Evolutionary conservation across 2,797 vertebrate species (phyloP), one percentile per base, ranked within the genome.

Genomic region (Anguilla marmorata): DNA sequence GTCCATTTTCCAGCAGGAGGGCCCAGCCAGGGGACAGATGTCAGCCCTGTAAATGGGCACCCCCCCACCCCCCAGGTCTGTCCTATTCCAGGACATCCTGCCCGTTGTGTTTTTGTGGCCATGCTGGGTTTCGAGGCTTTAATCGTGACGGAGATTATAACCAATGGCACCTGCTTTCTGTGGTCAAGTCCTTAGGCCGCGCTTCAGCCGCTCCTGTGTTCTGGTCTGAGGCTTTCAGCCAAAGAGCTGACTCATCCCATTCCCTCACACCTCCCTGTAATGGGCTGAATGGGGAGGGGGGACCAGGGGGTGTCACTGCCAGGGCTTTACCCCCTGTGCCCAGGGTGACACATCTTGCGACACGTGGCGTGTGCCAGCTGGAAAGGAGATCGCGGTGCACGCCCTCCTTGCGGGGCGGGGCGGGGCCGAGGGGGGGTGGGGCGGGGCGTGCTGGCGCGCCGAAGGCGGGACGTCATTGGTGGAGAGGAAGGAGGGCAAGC

Each of bases 371-470:
- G 41, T 48, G 76, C 37, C 76, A 80, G 76, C 76, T 24, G 76
- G 19, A 24, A 48, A 8, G 19, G 37, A 7, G 76, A 48, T 80
- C 19, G 14, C 37, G 0, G 76, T 0, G 4, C 33, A n/a, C 24
- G 41, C 76, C 92, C 6, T 12, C 21, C 19, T 19, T 0, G 16
- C 4, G 76, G 37, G 54, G 19, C 4, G 14, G 7, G 45, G 58
- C 7, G 45, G 30, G 63, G 50, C 45, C n/a, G 21, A 27, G 27
- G 79, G 84, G 88, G 87, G 90, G 24, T 88, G 79, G 84, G 84
- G 88, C 86, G 88, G 90, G 90, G 93, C 93, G 93, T 94, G 93
- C 92, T 90, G 94, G 9, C 12, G 88, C 91, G 90, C 84, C 56
- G 86, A 60, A 82, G 84, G 90, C 89, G 89, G 88, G 30, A 33